phyloP scores from a whole-genome alignment of 2,888 invertebrate genomes.

The Epinotia brunnichana region DNA sequence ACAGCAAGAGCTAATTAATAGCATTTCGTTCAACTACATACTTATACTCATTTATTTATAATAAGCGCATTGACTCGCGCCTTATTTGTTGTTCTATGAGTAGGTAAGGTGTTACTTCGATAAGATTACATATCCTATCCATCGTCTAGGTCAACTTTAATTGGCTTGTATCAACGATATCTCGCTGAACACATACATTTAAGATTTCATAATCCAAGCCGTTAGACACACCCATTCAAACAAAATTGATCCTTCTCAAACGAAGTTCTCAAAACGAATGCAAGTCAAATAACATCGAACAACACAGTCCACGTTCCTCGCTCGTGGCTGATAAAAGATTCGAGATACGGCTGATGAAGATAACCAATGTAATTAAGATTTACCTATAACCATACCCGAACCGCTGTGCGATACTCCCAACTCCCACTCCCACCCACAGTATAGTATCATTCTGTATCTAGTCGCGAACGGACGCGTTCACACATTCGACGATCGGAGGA shows the following conservation, averaged over 20 bases:
- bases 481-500: background rate
- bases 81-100: too few relatives aligned
- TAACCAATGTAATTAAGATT: conserved; percentile 36
- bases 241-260: conserved; percentile 15
- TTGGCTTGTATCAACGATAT: background rate
- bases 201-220: conserved; percentile 7
- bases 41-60: too few relatives aligned
- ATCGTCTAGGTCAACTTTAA: background rate
- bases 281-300: conserved; percentile 22
- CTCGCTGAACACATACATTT: background rate
- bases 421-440: background rate
- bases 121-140: background rate
- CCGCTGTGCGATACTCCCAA: background rate
- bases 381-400: conserved; percentile 18
- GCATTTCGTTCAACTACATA: too few relatives aligned
- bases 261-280: conserved; percentile 6
- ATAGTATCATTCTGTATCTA: conserved; percentile 1
- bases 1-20: too few relatives aligned
- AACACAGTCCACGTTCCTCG: conserved; percentile 32
- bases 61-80: too few relatives aligned
- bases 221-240: conserved; percentile 24
- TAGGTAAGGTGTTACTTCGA: too few relatives aligned
- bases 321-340: conserved; percentile 41
- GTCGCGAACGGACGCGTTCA: conserved; percentile 15
- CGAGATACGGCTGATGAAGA: conserved; percentile 18